These are phyloP conservation scores for Holothuria scabra DNA, from an alignment of 53 echinoderm and acorn worm genomes.

Conservation along the genomic window DNA sequence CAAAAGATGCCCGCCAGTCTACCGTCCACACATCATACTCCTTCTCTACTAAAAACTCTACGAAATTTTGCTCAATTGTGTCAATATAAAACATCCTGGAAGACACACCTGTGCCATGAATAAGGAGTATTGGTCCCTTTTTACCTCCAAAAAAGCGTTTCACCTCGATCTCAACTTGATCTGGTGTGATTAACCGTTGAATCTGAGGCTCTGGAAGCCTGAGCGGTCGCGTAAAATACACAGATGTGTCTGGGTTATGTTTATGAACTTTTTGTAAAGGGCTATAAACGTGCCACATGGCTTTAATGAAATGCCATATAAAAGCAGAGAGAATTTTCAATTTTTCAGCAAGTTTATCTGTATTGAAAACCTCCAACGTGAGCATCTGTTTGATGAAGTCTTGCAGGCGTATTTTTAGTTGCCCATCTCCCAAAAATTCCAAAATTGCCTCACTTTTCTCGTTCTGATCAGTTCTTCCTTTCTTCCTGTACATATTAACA, in stretches of 20 bases:
- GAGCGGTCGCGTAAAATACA: constrained; percentile 28
- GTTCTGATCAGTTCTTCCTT: constrained; percentile 8
- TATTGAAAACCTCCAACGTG: constrained; percentile 68
- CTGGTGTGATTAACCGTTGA: constrained; percentile 43
- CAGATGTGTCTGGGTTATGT: constrained; percentile 51
- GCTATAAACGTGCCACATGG: constrained; percentile 73
- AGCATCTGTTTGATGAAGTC: constrained; percentile 71
- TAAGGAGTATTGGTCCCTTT: constrained; percentile 66
- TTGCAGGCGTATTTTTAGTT: constrained; percentile 56
- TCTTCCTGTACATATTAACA: constrained; percentile 51
- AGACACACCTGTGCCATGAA: constrained; percentile 71
- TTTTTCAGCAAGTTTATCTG: constrained; percentile 50
- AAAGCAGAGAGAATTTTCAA: constrained; percentile 57
- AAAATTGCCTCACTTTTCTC: constrained; percentile 1
- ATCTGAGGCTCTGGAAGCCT: constrained; percentile 25
- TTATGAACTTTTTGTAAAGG: constrained; percentile 45
- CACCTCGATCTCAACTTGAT: constrained; percentile 56
- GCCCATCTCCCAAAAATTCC: constrained; percentile 55
- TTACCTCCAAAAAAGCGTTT: constrained; percentile 50
- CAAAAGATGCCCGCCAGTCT: constrained; percentile 63
- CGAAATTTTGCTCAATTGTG: constrained; percentile 59
- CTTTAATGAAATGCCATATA: constrained; percentile 60
- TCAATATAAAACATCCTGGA: constrained; percentile 64
- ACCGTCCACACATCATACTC: constrained; percentile 65
- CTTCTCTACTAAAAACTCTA: constrained; percentile 64